Evolutionary conservation across 2,113 vertebrate genomes (phyloP), one percentile per base, ranked within the genome.

Genomic region (Anarrhichthys ocellatus): DNA sequence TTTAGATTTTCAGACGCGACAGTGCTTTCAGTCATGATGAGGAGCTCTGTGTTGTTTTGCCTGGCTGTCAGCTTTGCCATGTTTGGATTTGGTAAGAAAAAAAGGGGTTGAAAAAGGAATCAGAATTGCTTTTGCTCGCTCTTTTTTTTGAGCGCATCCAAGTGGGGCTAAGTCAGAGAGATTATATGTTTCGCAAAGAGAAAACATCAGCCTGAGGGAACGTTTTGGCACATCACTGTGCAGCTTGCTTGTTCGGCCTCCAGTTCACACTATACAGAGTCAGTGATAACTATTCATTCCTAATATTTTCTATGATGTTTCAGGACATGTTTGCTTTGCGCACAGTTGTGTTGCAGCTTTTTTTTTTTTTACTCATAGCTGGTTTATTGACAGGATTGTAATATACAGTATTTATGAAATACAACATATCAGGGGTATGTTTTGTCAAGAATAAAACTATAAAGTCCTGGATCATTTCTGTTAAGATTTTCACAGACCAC

Each of bases 31-130:
- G 70, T 72, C 75, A 81, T 0, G 14, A 92, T 88, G 91, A 90
- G 63, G 71, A 61, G 22, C 65, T 71, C 74, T 18, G 70, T 80
- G 69, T 70, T 84, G 78, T 80, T 90, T 42, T 78, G 42, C 78
- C 79, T 92, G 38, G 58, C 76, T 65, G 66, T 84, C 83, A 76
- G 85, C 71, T 85, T 86, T 68, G 79, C 87, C 64, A 20, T 81
- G 70, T 86, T 92, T 74, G 85, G 81, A 80, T 82, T 81, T 76
- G 91, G 89, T 90, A 80, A 90, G 87, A 78, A 72, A 80, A 32
- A 59, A 61, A 42, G 4, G 17, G 14, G 8, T 29, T 80, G 66
- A 65, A 88, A 62, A 65, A 34, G 20, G 24, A 86, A 78, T 76
- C 67, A 42, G n/a, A 36, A 17, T 6, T 17, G 14, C 69, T 70